Base-by-base conservation (phyloP, 2,888 invertebrate genomes). In the Meliscaeva auricollis region DNA sequence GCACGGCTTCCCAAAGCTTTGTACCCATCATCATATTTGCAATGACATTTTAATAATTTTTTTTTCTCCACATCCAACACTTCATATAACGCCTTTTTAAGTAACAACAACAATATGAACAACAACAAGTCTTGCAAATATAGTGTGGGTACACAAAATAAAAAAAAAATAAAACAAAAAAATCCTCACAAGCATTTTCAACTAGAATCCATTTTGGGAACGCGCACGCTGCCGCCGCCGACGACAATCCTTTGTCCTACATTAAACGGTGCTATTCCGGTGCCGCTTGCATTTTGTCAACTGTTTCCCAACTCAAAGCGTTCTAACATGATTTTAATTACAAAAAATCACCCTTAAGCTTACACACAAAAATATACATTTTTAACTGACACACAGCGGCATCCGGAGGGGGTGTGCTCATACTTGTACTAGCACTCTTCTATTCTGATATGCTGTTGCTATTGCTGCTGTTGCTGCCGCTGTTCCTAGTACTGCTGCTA, bases 321-420 rank as follows among this genome's bases (percentile, higher is more conserved):
- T 80, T 84, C 84, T 84, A 84, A 84, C 84, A 84, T 84, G 84
- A 80, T 84, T 84, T 84, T 84, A 84, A 84, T 84, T 84, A 84
- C 84, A 84, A 84, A 84, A 84, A 84, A 84, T 84, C 84, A 84
- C 84, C 84, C 84, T 84, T 84, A 79, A 84, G 84, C 84, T 84
- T 84, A 84, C 84, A 84, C 84, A 80, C 75, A 84, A 80, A 84
- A 84, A 79, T 75, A 79, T 75, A 76, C 75, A 80, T 84, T 80
- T 76, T 50, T 72, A 66, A 80, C 80, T 80, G 84, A 80, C 75
- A 84, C 75, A 80, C 84, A 79, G 74, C 64, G 52, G 56, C 83
- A 58, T 74, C 74, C 58, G 75, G 58, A 35, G 68, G 46, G 46
- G 54, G 60, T 60, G 35, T 9, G 46, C 2, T 17, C 17, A 17